Evolutionary conservation across 2,888 invertebrate species (phyloP).

Genomic region (Tenodera sinensis): DNA sequence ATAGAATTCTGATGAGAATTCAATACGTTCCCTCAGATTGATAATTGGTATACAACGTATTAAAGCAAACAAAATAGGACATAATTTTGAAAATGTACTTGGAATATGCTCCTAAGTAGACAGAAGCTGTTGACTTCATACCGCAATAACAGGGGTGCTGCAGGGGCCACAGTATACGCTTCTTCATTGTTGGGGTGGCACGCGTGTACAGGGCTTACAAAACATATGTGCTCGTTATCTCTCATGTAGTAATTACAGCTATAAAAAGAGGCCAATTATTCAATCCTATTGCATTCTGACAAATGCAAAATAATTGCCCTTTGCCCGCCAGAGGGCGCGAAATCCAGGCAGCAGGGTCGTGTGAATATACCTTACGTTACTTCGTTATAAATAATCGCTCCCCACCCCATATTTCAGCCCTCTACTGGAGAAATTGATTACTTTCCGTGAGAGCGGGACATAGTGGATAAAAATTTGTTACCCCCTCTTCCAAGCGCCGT

Average conservation of each 20-base stretch:
- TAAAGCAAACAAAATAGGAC: too few relatives aligned
- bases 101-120: too few relatives aligned
- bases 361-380: background rate
- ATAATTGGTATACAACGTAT: too few relatives aligned
- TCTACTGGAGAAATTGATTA: background rate
- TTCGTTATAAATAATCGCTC: background rate
- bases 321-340: background rate
- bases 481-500: background rate
- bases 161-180: too few relatives aligned
- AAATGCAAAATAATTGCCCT: background rate
- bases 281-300: background rate
- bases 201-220: background rate
- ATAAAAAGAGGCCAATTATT: background rate
- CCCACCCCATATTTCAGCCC: background rate
- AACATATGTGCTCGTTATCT: background rate
- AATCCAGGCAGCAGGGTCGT: background rate
- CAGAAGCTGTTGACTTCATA: too few relatives aligned
- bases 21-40: too few relatives aligned
- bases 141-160: too few relatives aligned
- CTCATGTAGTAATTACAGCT: background rate
- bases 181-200: background rate
- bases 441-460: background rate
- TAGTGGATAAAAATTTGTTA: background rate
- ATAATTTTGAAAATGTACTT: too few relatives aligned
- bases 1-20: too few relatives aligned